These are phyloP conservation scores for Phenganax marumi DNA, from an alignment of 92 coral and sea anemone genomes.

Conservation along the genomic window DNA sequence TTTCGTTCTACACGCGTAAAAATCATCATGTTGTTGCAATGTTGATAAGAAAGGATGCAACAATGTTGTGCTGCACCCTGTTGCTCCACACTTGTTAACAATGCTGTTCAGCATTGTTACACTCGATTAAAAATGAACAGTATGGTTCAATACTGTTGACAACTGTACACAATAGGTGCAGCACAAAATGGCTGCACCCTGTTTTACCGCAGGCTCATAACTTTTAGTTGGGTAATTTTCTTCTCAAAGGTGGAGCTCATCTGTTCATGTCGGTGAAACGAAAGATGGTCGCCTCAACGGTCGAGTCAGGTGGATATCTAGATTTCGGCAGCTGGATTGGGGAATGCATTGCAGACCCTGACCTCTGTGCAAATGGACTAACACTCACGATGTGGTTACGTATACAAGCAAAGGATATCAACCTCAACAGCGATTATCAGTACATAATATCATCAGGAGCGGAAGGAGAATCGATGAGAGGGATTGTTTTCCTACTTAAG, in stretches of 20 bases:
- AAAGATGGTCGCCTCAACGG: constrained; percentile 27
- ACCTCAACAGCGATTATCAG: constrained; percentile 26
- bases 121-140: too few species aligned
- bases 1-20: too few species aligned
- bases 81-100: too few species aligned
- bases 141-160: too few species aligned
- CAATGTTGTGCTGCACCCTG: too few species aligned
- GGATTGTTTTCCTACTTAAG: constrained; percentile 29
- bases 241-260: constrained; percentile 1
- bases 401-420: neutral
- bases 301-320: constrained; percentile 21
- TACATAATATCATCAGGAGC: constrained; percentile 33
- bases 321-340: constrained; percentile 36
- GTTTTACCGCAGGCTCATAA: too few species aligned
- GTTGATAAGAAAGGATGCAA: too few species aligned
- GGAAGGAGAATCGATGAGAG: constrained; percentile 25
- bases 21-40: too few species aligned
- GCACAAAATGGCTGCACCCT: too few species aligned
- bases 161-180: too few species aligned
- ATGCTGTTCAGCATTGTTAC: too few species aligned
- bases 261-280: constrained; percentile 37
- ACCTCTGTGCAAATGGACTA: constrained; percentile 23
- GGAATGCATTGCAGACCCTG: constrained; percentile 38
- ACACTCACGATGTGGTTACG: constrained; percentile 34
- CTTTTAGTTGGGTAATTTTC: neutral